A percentile compares a stretch with the other conserved stretches of the same genome.
Evolutionary conservation across 2,113 vertebrate genomes (phyloP).

Genomic region (Anoura caudifer): DNA sequence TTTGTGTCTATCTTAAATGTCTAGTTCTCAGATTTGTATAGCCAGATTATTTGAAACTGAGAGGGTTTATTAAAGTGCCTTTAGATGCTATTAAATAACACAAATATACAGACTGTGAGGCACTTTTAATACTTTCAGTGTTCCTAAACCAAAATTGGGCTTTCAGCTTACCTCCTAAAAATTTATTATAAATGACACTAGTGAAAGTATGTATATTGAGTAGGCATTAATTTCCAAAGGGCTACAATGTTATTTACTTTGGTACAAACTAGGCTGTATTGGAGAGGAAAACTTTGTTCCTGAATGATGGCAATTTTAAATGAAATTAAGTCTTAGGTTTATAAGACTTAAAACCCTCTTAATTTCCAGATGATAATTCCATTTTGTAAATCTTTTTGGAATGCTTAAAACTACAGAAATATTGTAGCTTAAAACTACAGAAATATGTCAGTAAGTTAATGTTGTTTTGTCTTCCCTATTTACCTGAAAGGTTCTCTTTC

Average conservation of each 20-base stretch:
- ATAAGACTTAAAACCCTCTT: background rate
- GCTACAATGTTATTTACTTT: slow-evolving; percentile 21
- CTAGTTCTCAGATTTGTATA: slow-evolving; percentile 34
- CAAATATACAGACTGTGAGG: background rate
- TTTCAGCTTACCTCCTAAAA: slow-evolving; percentile 21
- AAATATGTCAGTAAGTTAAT: slow-evolving; percentile 64
- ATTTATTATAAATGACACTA: background rate
- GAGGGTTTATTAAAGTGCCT: slow-evolving; percentile 29
- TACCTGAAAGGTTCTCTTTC: slow-evolving; percentile 40
- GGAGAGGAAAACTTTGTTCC: background rate
- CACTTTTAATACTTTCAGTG: background rate
- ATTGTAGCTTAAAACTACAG: slow-evolving; percentile 66
- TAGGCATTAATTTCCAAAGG: slow-evolving; percentile 37
- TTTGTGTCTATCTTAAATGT: slow-evolving; percentile 38
- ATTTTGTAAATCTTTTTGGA: slow-evolving; percentile 55
- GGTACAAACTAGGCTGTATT: background rate
- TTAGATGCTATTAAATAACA: slow-evolving; percentile 34
- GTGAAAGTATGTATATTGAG: background rate
- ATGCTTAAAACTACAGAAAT: slow-evolving; percentile 64
- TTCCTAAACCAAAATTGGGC: background rate
- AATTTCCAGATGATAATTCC: slow-evolving; percentile 27
- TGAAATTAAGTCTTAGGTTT: slow-evolving; percentile 8
- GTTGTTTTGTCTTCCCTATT: slow-evolving; percentile 70
- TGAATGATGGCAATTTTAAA: slow-evolving; percentile 21
- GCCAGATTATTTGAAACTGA: slow-evolving; percentile 26